Conservation (phyloP, 2,113 vertebrate species). For the Phaetusa simplex region DNA sequence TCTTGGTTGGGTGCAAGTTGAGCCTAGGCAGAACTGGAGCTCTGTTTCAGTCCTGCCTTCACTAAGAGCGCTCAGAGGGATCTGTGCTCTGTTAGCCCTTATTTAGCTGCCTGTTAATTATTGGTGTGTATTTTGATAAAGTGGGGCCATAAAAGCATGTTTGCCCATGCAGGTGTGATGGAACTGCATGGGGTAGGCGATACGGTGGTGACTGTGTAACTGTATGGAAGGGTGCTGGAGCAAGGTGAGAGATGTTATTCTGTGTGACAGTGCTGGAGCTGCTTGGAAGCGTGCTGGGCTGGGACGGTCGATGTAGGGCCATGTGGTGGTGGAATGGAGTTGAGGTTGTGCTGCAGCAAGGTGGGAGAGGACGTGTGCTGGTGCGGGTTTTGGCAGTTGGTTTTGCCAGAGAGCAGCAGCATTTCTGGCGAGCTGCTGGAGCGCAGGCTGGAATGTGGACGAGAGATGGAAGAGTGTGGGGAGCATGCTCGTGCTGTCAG, state of each 20-base stretch:
- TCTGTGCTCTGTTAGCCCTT: background rate
- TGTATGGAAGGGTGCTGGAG: background rate
- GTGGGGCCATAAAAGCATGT: background rate
- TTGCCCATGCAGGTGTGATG: background rate
- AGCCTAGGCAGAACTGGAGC: background rate
- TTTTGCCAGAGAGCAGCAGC: background rate
- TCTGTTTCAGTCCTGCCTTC: background rate
- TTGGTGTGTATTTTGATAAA: background rate
- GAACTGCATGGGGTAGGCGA: background rate
- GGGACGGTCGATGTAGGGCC: background rate
- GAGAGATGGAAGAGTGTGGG: background rate
- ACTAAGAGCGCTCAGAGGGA: background rate
- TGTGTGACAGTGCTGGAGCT: background rate
- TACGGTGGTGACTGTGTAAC: background rate
- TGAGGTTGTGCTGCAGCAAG: background rate
- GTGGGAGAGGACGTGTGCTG: accelerated
- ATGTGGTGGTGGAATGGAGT: background rate
- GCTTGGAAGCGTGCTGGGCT: background rate
- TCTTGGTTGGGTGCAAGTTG: background rate
- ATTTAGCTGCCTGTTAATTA: background rate
- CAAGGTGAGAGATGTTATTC: background rate
- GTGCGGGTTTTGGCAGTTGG: background rate
- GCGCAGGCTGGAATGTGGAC: background rate
- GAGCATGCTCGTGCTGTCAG: accelerated
- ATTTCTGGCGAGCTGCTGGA: background rate